Conservation (phyloP, 2,797 vertebrate genomes). For the Euthynnus affinis region DNA sequence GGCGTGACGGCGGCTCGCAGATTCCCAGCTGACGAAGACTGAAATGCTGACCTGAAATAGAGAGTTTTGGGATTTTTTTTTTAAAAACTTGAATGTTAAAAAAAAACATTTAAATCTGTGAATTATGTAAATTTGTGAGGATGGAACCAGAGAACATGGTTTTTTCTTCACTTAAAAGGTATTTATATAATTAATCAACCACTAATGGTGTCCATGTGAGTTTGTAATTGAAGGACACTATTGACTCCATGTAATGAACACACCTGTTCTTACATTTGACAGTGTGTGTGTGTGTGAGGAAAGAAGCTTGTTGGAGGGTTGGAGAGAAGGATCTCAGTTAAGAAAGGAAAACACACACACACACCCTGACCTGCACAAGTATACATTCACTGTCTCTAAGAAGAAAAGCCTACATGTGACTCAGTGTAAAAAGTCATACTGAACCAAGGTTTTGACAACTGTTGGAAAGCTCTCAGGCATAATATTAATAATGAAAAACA, state of each 20-base stretch:
- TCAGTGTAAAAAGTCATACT: neutral
- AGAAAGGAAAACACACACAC: conserved; percentile 6
- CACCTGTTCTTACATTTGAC: neutral
- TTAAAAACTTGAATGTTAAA: neutral
- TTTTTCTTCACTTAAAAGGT: too few species aligned
- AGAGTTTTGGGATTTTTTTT: neutral
- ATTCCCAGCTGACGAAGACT: conserved; percentile 97
- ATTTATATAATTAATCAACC: too few species aligned
- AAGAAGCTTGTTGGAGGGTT: neutral
- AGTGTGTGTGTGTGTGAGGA: neutral
- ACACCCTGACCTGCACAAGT: neutral
- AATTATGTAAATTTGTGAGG: too few species aligned
- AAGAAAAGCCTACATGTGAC: neutral
- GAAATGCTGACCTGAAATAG: conserved; percentile 93
- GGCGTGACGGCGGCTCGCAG: conserved; percentile 95
- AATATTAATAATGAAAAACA: neutral
- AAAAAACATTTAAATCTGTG: too few species aligned
- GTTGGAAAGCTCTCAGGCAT: neutral
- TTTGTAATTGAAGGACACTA: too few species aligned
- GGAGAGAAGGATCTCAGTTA: neutral
- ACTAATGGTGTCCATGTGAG: neutral
- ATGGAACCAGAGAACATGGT: too few species aligned
- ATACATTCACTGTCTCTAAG: neutral
- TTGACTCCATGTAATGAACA: neutral
- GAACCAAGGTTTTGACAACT: neutral